Conservation (phyloP, 2,888 invertebrate species). For the Allolobophora icterica region DNA sequence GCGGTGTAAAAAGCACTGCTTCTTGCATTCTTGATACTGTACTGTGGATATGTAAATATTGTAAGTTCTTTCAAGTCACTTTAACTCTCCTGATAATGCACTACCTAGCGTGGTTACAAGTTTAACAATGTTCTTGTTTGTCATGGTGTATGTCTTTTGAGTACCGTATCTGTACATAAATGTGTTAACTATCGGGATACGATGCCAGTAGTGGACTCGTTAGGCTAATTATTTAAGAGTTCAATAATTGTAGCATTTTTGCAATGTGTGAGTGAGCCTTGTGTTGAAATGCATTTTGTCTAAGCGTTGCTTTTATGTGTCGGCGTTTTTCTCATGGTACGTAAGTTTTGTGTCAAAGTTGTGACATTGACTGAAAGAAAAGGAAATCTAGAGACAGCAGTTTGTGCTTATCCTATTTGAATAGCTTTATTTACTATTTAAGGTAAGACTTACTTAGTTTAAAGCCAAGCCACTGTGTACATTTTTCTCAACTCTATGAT, state of each 20-base stretch:
- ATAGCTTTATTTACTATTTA: background rate
- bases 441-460: background rate
- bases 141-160: background rate
- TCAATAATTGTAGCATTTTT: too few relatives aligned
- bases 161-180: background rate
- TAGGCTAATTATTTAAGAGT: background rate
- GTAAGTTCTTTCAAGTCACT: background rate
- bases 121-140: background rate
- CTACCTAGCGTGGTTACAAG: background rate
- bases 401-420: background rate
- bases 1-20: background rate
- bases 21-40: background rate
- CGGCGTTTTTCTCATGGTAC: too few relatives aligned
- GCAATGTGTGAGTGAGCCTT: too few relatives aligned
- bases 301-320: too few relatives aligned
- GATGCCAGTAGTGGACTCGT: background rate
- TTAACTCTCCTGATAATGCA: background rate
- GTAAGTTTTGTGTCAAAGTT: too few relatives aligned
- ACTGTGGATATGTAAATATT: background rate
- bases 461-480: background rate
- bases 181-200: background rate
- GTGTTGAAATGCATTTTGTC: too few relatives aligned
- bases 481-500: background rate
- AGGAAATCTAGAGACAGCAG: background rate
- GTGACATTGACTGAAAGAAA: too few relatives aligned